A percentile compares a stretch with the other conserved stretches of the same genome.
These are phyloP conservation scores for Brevimyrus niger DNA, from an alignment of 2,113 vertebrate species.

Conservation along the genomic window DNA sequence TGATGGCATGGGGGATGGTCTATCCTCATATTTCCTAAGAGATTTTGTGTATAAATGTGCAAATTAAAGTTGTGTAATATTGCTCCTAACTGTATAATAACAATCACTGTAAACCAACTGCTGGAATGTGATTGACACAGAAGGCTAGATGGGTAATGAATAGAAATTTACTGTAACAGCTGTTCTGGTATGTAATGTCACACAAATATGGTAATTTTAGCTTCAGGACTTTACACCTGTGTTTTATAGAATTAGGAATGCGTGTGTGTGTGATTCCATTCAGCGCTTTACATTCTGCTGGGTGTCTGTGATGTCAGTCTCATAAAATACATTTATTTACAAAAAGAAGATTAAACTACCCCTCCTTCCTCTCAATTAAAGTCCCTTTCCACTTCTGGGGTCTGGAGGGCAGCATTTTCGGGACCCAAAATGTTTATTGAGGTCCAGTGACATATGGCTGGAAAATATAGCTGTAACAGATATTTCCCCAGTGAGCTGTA, in stretches of 20 bases:
- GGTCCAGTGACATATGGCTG: conserved; percentile 3
- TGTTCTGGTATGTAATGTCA: neutral
- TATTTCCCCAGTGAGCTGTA: conserved; percentile 7
- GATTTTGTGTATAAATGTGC: neutral
- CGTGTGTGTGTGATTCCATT: neutral
- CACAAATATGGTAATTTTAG: neutral
- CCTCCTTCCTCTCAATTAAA: neutral
- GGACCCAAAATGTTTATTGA: neutral
- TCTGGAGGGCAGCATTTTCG: neutral
- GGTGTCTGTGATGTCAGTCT: neutral
- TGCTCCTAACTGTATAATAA: neutral
- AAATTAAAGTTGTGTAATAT: neutral
- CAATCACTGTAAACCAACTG: neutral
- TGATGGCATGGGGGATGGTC: neutral
- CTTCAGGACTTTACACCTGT: neutral
- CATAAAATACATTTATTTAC: neutral
- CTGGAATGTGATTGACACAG: neutral
- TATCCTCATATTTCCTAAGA: neutral
- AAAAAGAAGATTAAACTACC: conserved; percentile 2
- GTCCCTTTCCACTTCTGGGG: neutral
- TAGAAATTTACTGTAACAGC: neutral
- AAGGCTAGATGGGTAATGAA: neutral
- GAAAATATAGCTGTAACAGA: neutral
- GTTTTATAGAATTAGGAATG: neutral
- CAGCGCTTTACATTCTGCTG: neutral